A percentile compares a stretch with the other conserved stretches of the same genome.
phyloP scores from a whole-genome alignment of 2,113 vertebrate species.

The Ciconia stormi region DNA sequence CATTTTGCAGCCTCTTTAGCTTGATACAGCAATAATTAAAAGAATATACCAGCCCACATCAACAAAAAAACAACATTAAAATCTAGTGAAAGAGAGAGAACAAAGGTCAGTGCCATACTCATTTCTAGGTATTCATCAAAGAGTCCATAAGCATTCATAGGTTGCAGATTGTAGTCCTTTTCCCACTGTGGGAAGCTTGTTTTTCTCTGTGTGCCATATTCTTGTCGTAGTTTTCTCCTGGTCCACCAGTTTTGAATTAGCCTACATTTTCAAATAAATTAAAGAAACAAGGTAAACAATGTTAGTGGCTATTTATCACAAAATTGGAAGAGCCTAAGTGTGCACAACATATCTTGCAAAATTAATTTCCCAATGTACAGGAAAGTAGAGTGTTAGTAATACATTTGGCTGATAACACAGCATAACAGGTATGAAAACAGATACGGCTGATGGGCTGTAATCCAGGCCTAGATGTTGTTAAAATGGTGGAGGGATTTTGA shows the following conservation, averaged over 20 bases:
- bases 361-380: background rate
- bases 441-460: background rate
- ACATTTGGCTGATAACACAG: background rate
- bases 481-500: background rate
- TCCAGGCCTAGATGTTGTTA: background rate
- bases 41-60: background rate
- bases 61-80: background rate
- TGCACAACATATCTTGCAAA: background rate
- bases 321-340: background rate
- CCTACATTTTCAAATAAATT: constrained; percentile 60
- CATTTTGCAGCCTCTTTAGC: background rate
- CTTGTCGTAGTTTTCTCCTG: constrained; percentile 82
- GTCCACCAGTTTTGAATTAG: constrained; percentile 95
- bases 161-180: constrained; percentile 91
- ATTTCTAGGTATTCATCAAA: constrained; percentile 98
- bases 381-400: background rate
- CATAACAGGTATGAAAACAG: background rate
- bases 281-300: background rate
- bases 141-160: constrained; percentile 92
- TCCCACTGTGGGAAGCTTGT: constrained; percentile 89
- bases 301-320: background rate
- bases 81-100: background rate
- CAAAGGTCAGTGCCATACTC: constrained; percentile 78
- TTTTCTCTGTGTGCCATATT: constrained; percentile 81
- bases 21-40: background rate